Conservation (phyloP, 1,140 invertebrate species). For the Orius insidiosus region DNA sequence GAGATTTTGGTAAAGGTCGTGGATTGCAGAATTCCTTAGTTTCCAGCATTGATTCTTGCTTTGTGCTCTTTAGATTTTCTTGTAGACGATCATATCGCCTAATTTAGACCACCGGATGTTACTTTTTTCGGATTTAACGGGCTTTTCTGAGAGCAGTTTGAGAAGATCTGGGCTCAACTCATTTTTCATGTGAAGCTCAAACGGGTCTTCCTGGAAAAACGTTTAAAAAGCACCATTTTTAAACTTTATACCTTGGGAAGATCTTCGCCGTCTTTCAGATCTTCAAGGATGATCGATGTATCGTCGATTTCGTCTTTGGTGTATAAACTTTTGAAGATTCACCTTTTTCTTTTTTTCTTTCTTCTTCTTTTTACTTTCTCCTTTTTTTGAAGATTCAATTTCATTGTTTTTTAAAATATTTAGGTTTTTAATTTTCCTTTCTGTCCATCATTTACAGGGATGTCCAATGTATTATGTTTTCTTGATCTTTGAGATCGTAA, state of each 20-base stretch:
- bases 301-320: background rate
- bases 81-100: background rate
- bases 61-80: slow-evolving; percentile 8
- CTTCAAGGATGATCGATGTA: background rate
- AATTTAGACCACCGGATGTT: slow-evolving; percentile 9
- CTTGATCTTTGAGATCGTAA: too few relatives aligned
- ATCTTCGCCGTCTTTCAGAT: slow-evolving; percentile 1
- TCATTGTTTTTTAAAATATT: background rate
- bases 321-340: background rate
- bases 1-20: slow-evolving; percentile 4
- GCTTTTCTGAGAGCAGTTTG: background rate
- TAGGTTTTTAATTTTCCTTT: slow-evolving; percentile 3
- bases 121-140: slow-evolving; percentile 15
- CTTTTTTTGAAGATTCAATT: background rate
- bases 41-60: slow-evolving; percentile 8
- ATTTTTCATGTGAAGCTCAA: background rate
- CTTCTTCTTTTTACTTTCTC: background rate
- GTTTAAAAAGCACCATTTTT: background rate
- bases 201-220: background rate
- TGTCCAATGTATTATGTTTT: too few relatives aligned
- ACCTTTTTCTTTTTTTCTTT: background rate
- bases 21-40: too few relatives aligned
- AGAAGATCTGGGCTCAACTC: slow-evolving; percentile 9
- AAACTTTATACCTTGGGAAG: background rate
- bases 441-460: background rate